Evolutionary conservation across 2,888 invertebrate genomes (phyloP), one percentile per base, ranked within the genome.

Genomic region (Atrina japonica): DNA sequence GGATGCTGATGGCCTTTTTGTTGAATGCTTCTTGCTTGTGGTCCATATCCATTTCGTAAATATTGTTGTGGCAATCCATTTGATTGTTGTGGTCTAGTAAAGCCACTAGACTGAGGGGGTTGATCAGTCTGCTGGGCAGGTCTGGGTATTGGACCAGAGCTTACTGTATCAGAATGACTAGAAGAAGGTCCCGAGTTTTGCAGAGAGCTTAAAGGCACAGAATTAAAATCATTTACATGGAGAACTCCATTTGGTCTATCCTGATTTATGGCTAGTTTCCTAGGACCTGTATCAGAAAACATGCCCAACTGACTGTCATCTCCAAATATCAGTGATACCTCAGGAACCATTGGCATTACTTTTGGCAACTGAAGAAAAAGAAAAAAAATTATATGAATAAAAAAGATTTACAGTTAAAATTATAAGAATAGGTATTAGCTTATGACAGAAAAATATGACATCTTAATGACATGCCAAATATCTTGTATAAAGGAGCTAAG

Each of bases 291-390:
- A 30, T 72, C 53, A 27, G 56, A 23, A 29, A 56, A 52, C 7
- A 72, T 67, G 11, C 71, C 67, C 18, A 63, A 64, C 30, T 78
- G 73, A 40, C 77, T 77, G 52, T 73, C 75, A 50, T 77, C 77
- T 47, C 78, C 81, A 73, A 86, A 87, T 30, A 89, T 76, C n/a
- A 89, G 74, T 0, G 88, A 87, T 1, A 89, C 87, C 71, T 89
- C 89, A n/a, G 89, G 89, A 0, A 89, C 89, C 76, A 86, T 79
- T 1, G 87, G 85, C 61, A 81, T 80, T 53, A 85, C 70, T n/a
- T 80, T 67, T 47, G 84, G 81, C n/a, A 81, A 73, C 88, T 88
- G 77, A 70, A 76, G 27, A 53, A 40, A 47, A 14, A 45, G 47
- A 27, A 53, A n/a, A 29, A 6, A n/a, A n/a, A n/a, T n/a, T n/a